Conservation (phyloP, 2,113 vertebrate species). For the Odontophorus gujanensis region DNA sequence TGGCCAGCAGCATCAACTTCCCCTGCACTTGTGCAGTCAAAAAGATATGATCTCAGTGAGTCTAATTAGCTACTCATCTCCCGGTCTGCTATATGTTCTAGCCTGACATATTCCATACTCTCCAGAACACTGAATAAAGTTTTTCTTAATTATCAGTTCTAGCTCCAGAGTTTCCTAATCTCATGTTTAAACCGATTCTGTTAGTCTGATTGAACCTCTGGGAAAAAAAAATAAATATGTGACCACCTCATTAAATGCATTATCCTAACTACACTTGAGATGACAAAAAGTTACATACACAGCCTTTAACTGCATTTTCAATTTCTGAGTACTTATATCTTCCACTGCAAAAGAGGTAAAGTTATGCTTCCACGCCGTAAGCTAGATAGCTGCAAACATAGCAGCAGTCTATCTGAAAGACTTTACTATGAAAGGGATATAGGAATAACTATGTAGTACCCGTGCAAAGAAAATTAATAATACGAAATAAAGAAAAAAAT, state of each 20-base stretch:
- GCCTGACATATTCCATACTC: background rate
- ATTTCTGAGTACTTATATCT: background rate
- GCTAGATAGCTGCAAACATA: background rate
- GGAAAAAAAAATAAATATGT: background rate
- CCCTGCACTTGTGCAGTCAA: background rate
- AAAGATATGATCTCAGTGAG: background rate
- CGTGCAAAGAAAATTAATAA: background rate
- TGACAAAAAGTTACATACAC: background rate
- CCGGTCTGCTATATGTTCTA: background rate
- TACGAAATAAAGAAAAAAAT: conserved; percentile 11
- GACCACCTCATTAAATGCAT: background rate
- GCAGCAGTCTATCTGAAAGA: background rate
- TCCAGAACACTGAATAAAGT: background rate
- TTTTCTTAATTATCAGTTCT: background rate
- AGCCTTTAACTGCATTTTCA: background rate
- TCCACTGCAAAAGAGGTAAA: background rate
- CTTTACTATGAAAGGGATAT: background rate
- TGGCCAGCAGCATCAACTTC: background rate
- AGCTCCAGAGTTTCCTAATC: background rate
- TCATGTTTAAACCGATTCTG: background rate
- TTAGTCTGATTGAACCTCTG: background rate
- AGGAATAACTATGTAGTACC: background rate
- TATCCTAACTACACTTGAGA: background rate
- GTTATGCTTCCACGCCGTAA: background rate
- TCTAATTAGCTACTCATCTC: background rate